Base-by-base conservation (phyloP, 2,113 vertebrate species). In the Propithecus coquereli region DNA sequence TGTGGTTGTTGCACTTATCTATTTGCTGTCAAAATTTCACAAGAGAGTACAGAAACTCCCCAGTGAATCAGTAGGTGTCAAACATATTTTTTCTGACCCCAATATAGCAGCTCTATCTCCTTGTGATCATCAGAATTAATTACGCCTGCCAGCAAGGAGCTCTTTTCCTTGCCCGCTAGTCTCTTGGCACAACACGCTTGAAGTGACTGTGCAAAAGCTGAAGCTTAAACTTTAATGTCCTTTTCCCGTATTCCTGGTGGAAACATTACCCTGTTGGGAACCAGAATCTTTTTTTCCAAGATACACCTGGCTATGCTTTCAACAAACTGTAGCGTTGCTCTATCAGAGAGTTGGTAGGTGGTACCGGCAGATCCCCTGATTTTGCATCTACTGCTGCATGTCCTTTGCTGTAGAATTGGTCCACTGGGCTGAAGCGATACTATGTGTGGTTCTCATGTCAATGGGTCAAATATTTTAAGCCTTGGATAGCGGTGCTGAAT, bases 271-370 rank as follows among this genome's bases (percentile, higher is more conserved):
- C 63, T 13, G 3, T n/a, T n/a, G 2, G 34, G 25, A 71, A 40
- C 0, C 1, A 43, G 25, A 66, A 57, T 59, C 43, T 74, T 47
- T 86, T 65, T 65, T 30, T 34, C 25, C n/a, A 90, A 57, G 30
- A 47, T 37, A 32, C 43, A 61, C 12, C 12, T 61, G 43, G 16
- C 5, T 22, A 2, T 54, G 4, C 74, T 57, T 68, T 86, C 63
- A 57, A 25, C 0, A 43, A 3, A 12, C 25, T 25, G 2, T 68
- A 43, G 16, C n/a, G 6, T 30, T 8, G 3, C 4, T 79, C 6
- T 54, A 4, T 45, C n/a, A 66, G 45, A 9, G 25, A 80, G 32
- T 52, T 30, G 34, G 52, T 37, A 14, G 4, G 0, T 37, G 54
- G 37, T 11, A 32, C 2, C 23, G 37, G 23, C 14, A 84, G 30